Conservation (phyloP, 2,888 invertebrate species). For the Plagodis dolabraria region DNA sequence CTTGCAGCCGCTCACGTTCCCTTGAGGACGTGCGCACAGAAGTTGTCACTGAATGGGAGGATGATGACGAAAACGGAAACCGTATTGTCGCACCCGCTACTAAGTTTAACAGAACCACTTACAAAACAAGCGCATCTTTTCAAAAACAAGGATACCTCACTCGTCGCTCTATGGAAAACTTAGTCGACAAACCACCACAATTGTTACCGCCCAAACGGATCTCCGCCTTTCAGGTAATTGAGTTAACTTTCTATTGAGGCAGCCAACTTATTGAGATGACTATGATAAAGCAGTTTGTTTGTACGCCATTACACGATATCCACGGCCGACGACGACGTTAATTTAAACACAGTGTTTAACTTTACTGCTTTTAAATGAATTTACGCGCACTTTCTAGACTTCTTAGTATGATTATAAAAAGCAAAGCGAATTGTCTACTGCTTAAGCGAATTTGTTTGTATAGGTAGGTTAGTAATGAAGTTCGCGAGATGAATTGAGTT, state of each 20-base stretch:
- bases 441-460: conserved; percentile 55
- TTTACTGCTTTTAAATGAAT: conserved; percentile 40
- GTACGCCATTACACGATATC: conserved; percentile 43
- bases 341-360: conserved; percentile 46
- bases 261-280: conserved; percentile 55
- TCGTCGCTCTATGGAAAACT: conserved; percentile 90
- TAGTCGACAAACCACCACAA: conserved; percentile 83
- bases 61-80: conserved; percentile 87
- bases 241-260: conserved; percentile 67
- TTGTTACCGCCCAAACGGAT: conserved; percentile 80
- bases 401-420: conserved; percentile 38
- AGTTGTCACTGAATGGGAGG: conserved; percentile 87
- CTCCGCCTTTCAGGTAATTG: conserved; percentile 83
- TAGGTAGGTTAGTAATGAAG: conserved; percentile 5
- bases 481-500: conserved; percentile 26
- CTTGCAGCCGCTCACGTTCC: conserved; percentile 88
- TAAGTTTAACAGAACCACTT: conserved; percentile 74
- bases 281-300: conserved; percentile 51
- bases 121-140: conserved; percentile 65
- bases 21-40: conserved; percentile 90
- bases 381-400: conserved; percentile 70
- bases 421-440: conserved; percentile 59
- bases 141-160: conserved; percentile 80
- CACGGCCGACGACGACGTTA: conserved; percentile 29
- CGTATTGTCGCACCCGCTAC: conserved; percentile 80